phyloP scores from a whole-genome alignment of 2,113 vertebrate species.

The Cavia porcellus region DNA sequence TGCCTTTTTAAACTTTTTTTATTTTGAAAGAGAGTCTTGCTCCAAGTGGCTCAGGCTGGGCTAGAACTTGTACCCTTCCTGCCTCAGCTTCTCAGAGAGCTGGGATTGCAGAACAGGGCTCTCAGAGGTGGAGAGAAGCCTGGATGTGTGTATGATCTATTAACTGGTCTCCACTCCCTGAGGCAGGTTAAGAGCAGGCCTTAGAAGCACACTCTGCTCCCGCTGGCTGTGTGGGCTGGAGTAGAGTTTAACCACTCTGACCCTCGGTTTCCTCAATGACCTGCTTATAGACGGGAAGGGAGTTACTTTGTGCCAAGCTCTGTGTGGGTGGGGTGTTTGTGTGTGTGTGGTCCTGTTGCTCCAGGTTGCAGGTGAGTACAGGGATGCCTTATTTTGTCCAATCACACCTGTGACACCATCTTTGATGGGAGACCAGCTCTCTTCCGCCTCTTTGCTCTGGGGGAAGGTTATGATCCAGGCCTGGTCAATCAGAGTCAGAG shows the following conservation, averaged over 20 bases:
- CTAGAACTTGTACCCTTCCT: background rate
- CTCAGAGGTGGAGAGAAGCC: background rate
- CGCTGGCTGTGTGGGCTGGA: background rate
- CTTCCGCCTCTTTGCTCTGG: background rate
- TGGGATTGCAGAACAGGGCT: background rate
- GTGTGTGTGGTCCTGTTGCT: too few relatives aligned
- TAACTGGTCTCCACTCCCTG: background rate
- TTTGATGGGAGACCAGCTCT: background rate
- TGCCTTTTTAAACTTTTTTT: background rate
- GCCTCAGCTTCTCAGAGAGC: background rate
- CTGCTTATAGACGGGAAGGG: background rate
- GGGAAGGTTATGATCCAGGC: background rate
- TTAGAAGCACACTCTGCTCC: background rate
- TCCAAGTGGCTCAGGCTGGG: background rate
- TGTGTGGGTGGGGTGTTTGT: accelerated
- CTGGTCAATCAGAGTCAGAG: background rate
- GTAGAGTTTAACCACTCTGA: background rate
- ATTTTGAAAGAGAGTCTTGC: background rate
- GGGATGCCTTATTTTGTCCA: background rate
- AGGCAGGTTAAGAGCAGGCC: background rate
- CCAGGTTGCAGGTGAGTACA: too few relatives aligned
- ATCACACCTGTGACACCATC: background rate
- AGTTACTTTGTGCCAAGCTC: background rate
- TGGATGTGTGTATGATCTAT: background rate
- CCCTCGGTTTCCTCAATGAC: background rate